These are phyloP conservation scores for Pteropus alecto DNA, from an alignment of 2,113 vertebrate species.

Conservation along the genomic window DNA sequence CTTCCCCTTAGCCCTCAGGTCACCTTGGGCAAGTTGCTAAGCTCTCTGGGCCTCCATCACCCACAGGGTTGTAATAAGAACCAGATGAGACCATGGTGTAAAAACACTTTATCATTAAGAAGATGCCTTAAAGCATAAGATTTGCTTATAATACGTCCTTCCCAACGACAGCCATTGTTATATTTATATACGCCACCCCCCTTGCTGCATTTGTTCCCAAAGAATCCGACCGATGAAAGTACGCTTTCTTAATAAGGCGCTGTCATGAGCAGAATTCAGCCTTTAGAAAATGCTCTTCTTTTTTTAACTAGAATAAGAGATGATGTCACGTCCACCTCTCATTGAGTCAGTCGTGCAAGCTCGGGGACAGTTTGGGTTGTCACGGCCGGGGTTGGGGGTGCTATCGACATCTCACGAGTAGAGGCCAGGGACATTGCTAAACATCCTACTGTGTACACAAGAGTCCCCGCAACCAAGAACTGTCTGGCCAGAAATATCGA, in stretches of 20 bases:
- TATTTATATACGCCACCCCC: neutral
- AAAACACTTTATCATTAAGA: neutral
- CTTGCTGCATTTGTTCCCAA: neutral
- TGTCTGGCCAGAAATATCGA: accelerated
- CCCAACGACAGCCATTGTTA: neutral
- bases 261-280: neutral
- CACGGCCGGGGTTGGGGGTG: accelerated
- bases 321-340: neutral
- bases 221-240: neutral
- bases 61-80: neutral
- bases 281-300: neutral
- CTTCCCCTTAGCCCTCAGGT: neutral
- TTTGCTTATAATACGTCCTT: neutral
- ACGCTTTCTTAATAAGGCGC: neutral
- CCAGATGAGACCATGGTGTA: neutral
- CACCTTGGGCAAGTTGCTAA: neutral
- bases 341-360: neutral
- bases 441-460: too few relatives aligned
- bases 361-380: neutral
- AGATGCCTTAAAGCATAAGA: neutral
- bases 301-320: neutral
- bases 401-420: neutral
- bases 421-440: neutral
- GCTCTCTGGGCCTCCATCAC: neutral
- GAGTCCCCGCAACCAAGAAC: neutral